phyloP scores from a whole-genome alignment of 2,888 invertebrate species.

The Eremobia ochroleuca region DNA sequence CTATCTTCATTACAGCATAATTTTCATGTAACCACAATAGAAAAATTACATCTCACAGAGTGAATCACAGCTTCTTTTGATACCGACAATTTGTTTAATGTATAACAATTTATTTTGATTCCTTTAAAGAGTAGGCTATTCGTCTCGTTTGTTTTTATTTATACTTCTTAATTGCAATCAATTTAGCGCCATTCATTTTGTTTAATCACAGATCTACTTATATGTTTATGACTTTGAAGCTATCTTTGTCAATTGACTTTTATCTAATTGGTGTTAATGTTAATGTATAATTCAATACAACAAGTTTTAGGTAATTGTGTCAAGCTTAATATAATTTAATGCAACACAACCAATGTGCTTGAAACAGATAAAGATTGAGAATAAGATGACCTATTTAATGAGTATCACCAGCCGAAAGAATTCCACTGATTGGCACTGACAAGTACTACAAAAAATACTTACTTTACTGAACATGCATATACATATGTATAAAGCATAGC shows the following conservation, averaged over 20 bases:
- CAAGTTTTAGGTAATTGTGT: background rate
- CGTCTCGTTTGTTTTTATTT: background rate
- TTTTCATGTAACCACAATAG: constrained; percentile 56
- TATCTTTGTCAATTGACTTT: background rate
- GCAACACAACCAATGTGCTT: background rate
- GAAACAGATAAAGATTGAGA: background rate
- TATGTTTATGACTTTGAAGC: constrained; percentile 30
- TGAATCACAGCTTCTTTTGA: constrained; percentile 23
- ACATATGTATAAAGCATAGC: too few relatives aligned
- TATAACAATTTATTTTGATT: constrained; percentile 47
- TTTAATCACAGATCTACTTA: constrained; percentile 24
- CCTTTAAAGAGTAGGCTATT: background rate
- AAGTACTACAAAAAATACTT: background rate
- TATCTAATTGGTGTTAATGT: constrained; percentile 16
- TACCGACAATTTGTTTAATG: constrained; percentile 41
- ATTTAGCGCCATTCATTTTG: constrained; percentile 24
- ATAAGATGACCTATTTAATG: background rate
- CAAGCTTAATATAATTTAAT: background rate
- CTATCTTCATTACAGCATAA: constrained; percentile 39
- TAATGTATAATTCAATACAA: background rate
- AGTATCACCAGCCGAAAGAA: background rate
- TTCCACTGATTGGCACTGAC: background rate
- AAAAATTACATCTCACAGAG: constrained; percentile 44
- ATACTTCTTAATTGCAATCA: constrained; percentile 21
- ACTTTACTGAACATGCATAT: background rate